These are phyloP conservation scores for Pachyuromys duprasi DNA, from an alignment of 2,797 vertebrate species.

Conservation along the genomic window DNA sequence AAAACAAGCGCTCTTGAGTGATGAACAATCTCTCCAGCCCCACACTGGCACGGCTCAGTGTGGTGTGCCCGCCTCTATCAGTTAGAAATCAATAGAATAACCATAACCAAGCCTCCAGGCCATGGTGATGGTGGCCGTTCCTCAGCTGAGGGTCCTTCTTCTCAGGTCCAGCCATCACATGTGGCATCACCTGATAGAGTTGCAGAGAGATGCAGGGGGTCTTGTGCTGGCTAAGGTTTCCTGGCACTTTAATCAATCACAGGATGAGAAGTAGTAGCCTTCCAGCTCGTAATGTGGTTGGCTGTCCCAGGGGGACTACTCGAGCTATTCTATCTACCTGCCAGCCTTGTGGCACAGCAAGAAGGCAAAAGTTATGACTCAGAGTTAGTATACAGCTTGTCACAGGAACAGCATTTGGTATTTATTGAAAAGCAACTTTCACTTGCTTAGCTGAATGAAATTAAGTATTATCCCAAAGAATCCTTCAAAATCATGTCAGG, in stretches of 20 bases:
- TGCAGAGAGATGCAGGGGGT: not conserved
- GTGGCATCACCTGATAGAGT: not conserved
- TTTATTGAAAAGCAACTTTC: not conserved
- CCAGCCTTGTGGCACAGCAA: not conserved
- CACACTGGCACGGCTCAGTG: not conserved
- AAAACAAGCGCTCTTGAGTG: not conserved
- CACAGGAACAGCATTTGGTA: not conserved
- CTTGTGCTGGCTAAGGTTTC: not conserved
- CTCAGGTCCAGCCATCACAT: not conserved
- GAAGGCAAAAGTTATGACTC: not conserved
- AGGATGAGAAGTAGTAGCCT: not conserved
- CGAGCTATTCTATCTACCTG: not conserved
- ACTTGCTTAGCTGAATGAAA: constrained; percentile 31
- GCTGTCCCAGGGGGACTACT: not conserved
- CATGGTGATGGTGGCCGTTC: not conserved
- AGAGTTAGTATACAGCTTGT: not conserved
- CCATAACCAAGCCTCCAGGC: too few species aligned
- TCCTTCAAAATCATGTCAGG: not conserved
- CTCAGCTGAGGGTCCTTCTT: not conserved
- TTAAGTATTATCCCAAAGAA: not conserved
- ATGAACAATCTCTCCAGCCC: not conserved
- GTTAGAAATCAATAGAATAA: not conserved
- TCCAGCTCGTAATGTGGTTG: not conserved
- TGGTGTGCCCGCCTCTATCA: not conserved
- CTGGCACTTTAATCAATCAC: not conserved